Base-by-base conservation (phyloP, 2,113 vertebrate genomes). In the Rattus rattus region DNA sequence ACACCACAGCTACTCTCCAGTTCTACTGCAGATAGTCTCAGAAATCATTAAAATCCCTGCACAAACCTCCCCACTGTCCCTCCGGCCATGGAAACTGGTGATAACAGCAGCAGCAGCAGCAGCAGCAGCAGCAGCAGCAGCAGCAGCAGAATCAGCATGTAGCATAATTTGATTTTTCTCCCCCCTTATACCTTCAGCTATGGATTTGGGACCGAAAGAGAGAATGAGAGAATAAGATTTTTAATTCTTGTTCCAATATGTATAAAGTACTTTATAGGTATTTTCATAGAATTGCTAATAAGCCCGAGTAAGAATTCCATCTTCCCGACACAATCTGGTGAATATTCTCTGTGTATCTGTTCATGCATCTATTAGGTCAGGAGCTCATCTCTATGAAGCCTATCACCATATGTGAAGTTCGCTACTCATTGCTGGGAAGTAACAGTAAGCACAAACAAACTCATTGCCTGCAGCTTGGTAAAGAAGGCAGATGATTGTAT, bases 271-370 rank as follows among this genome's bases (percentile, higher is more conserved):
- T 80, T 90, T 59, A 30, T 77, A 76, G 52, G 26, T 80, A 30
- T 92, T 73, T 49, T 33, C 54, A 63, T 20, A 88, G 49, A 90
- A 75, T 92, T 72, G 49, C 28, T 94, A 86, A 88, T 92, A 90
- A 92, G 47, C 83, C 28, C 43, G 72, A 80, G n/a, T 89, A 59
- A 56, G n/a, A 43, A 43, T 89, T 26, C 24, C 19, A 17, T 75
- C 75, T 61, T 72, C 22, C 14, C 39, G 33, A 92, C 0, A 22
- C 30, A 36, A 80, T 70, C 54, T 86, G 10, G 36, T 73, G 52
- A 36, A 1, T 26, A 33, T 70, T 83, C 11, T 69, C 49, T 65
- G 6, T 91, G 43, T 14, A 65, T 94, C 75, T 61, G 59, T 76
- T 84, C 28, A 56, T 69, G 16, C n/a, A 24, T 70, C 49, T 16